A percentile compares a stretch with the other conserved stretches of the same genome.
Evolutionary conservation across 2,888 invertebrate species (phyloP).

Genomic region (Cecidostiba fungosa): DNA sequence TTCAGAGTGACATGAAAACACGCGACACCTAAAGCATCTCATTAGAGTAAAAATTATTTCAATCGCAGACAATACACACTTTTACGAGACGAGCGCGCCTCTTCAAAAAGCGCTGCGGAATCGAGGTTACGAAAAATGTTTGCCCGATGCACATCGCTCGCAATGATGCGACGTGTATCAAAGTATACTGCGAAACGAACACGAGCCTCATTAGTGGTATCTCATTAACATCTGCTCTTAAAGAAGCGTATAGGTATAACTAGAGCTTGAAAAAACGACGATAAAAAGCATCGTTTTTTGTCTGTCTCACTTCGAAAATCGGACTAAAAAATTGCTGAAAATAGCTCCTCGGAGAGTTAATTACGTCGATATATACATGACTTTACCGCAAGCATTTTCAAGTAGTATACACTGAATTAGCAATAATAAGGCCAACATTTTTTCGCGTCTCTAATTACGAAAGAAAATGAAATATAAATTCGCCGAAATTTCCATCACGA

Average conservation of each 20-base stretch:
- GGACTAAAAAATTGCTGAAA: too few species aligned
- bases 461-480: not conserved
- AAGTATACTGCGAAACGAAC: not conserved
- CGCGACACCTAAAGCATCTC: not conserved
- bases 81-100: not conserved
- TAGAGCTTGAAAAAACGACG: not conserved
- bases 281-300: not conserved
- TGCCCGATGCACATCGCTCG: not conserved
- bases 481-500: not conserved
- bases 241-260: not conserved
- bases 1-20: too few species aligned
- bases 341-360: too few species aligned
- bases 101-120: not conserved
- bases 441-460: too few species aligned
- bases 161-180: not conserved
- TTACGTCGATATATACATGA: too few species aligned
- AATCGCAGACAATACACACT: too few species aligned
- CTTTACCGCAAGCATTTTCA: too few species aligned
- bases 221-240: not conserved
- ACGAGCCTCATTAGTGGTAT: slow-evolving; percentile 6
- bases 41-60: too few species aligned
- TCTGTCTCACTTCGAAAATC: not conserved
- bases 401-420: too few species aligned
- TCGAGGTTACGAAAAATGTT: not conserved
- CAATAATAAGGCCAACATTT: too few species aligned